A percentile compares a stretch with the other conserved stretches of the same genome.
phyloP scores from a whole-genome alignment of 2,888 invertebrate species.

The Venusia cambrica region DNA sequence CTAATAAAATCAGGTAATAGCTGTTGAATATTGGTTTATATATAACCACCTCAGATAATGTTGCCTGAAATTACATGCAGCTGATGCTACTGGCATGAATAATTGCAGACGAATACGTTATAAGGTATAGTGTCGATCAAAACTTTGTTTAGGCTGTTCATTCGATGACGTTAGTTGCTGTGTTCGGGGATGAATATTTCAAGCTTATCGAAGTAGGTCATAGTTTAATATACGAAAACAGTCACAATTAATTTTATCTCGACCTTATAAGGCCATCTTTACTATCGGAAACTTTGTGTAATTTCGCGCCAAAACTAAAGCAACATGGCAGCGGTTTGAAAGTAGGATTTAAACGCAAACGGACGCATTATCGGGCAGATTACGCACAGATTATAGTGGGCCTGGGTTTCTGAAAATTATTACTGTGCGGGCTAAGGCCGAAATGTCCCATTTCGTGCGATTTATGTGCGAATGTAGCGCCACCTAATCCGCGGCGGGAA shows the following conservation, averaged over 20 bases:
- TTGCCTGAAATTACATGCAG: too few relatives aligned
- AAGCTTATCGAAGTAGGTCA: too few relatives aligned
- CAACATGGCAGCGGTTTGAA: constrained; percentile 58
- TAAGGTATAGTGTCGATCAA: too few relatives aligned
- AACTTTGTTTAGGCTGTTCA: too few relatives aligned
- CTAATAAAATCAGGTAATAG: too few relatives aligned
- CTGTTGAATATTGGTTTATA: too few relatives aligned
- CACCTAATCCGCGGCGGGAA: constrained; percentile 63
- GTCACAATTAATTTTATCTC: constrained; percentile 41
- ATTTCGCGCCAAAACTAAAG: constrained; percentile 58
- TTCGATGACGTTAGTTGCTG: too few relatives aligned
- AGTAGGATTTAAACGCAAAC: constrained; percentile 71
- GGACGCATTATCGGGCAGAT: constrained; percentile 77
- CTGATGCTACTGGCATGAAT: too few relatives aligned
- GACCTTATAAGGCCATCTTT: constrained; percentile 58
- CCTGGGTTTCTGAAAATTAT: constrained; percentile 69
- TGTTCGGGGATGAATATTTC: too few relatives aligned
- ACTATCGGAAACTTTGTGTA: constrained; percentile 28
- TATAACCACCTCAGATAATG: too few relatives aligned
- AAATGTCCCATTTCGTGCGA: constrained; percentile 74
- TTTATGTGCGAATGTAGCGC: constrained; percentile 78
- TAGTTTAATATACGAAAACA: too few relatives aligned
- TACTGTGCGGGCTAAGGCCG: constrained; percentile 74
- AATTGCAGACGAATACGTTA: too few relatives aligned
- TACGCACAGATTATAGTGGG: constrained; percentile 78